A percentile compares a stretch with the other conserved stretches of the same genome.
phyloP scores from a whole-genome alignment of 2,888 invertebrate genomes.

The Tachina lurida region DNA sequence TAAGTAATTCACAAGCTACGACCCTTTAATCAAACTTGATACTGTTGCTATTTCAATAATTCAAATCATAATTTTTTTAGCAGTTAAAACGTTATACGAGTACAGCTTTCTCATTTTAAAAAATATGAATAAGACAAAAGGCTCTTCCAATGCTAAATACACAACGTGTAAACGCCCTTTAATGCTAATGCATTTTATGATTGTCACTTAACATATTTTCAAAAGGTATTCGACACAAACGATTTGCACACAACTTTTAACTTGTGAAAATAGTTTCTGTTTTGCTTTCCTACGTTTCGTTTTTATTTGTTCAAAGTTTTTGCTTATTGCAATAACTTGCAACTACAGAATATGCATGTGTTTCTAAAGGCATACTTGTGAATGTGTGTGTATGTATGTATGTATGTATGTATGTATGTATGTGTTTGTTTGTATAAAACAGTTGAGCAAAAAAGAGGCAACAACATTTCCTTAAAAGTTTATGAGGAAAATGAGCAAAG shows the following conservation, averaged over 20 bases:
- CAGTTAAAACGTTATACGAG: neutral
- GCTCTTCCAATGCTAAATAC: neutral
- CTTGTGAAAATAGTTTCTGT: slow-evolving; percentile 44
- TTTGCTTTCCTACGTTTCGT: slow-evolving; percentile 32
- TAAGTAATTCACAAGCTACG: too few relatives aligned
- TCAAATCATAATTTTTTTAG: neutral
- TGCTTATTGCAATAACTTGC: slow-evolving; percentile 38
- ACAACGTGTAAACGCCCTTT: neutral
- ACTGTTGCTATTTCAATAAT: too few relatives aligned
- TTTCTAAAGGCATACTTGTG: slow-evolving; percentile 6
- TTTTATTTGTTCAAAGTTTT: slow-evolving; percentile 46
- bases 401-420: too few relatives aligned
- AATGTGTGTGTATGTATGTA: neutral
- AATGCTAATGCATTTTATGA: slow-evolving; percentile 71
- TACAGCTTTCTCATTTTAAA: too few relatives aligned
- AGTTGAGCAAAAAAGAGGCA: slow-evolving; percentile 10
- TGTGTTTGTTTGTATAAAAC: neutral
- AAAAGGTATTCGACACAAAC: slow-evolving; percentile 68
- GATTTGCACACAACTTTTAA: slow-evolving; percentile 63
- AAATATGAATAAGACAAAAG: too few relatives aligned
- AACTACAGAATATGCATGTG: slow-evolving; percentile 17
- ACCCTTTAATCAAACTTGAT: too few relatives aligned
- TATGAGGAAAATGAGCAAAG: slow-evolving; percentile 70
- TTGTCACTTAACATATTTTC: slow-evolving; percentile 71
- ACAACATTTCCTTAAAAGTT: slow-evolving; percentile 69